A percentile compares a stretch with the other conserved stretches of the same genome.
Evolutionary conservation across 2,113 vertebrate species (phyloP).

Genomic region (Equus quagga): DNA sequence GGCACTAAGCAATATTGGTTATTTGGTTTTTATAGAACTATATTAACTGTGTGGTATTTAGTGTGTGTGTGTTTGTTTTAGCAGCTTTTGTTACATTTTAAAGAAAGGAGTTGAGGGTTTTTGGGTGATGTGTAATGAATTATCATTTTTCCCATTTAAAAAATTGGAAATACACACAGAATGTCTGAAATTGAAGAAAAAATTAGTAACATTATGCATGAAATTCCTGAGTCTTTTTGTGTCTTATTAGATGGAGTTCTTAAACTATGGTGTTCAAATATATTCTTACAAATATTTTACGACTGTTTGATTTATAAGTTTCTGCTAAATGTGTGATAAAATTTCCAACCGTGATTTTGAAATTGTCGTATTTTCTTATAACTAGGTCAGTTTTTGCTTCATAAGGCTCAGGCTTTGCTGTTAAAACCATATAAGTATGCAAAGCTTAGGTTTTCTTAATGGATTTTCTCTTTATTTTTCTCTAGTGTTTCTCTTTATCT

Average conservation of each 20-base stretch:
- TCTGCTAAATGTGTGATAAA: not conserved
- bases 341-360: not conserved
- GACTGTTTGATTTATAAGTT: not conserved
- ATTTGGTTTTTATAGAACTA: not conserved
- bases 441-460: not conserved
- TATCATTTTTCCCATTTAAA: not conserved
- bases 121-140: not conserved
- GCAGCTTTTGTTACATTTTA: not conserved
- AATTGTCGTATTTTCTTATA: not conserved
- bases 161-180: not conserved
- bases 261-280: not conserved
- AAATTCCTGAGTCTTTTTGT: not conserved
- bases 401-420: not conserved
- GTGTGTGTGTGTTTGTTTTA: not conserved
- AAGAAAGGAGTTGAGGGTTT: not conserved
- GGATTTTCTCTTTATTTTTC: not conserved
- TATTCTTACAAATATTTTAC: not conserved
- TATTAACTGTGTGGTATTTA: not conserved
- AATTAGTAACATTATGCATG: not conserved
- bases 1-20: not conserved
- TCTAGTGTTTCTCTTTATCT: not conserved
- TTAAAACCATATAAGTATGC: not conserved
- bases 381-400: not conserved
- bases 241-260: not conserved
- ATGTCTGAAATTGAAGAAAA: not conserved